Conservation (phyloP, 1,140 invertebrate species). For the Protaetia brevitarsis region DNA sequence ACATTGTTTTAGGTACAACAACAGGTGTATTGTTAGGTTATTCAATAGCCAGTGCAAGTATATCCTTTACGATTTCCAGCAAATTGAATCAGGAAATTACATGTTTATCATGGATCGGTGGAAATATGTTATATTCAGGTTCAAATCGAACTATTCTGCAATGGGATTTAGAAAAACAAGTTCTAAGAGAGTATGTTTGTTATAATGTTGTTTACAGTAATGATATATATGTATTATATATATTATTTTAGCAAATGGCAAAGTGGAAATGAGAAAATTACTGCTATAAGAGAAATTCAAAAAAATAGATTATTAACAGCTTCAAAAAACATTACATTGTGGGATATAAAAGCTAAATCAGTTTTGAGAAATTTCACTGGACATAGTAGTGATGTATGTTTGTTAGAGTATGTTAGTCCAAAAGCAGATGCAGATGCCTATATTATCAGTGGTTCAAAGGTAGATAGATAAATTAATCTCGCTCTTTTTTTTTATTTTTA, state of each 20-base stretch:
- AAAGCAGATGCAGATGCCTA: conserved; percentile 50
- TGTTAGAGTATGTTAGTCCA: conserved; percentile 52
- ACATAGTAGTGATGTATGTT: conserved; percentile 61
- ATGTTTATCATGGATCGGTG: conserved; percentile 48
- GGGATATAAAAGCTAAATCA: conserved; percentile 59
- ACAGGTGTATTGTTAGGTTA: conserved; percentile 65
- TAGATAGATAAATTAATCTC: conserved; percentile 30
- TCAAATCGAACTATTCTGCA: conserved; percentile 52
- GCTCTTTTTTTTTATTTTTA: not conserved
- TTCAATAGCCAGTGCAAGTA: conserved; percentile 60
- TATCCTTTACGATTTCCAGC: conserved; percentile 52
- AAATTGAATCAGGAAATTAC: conserved; percentile 49
- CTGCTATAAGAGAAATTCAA: conserved; percentile 62
- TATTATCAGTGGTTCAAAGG: conserved; percentile 59
- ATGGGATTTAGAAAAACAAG: conserved; percentile 51
- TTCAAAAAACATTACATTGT: conserved; percentile 63
- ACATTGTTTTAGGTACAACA: conserved; percentile 63
- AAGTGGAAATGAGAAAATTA: conserved; percentile 62
- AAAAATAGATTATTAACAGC: conserved; percentile 63
- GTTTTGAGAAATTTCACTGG: conserved; percentile 64
- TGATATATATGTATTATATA: not conserved
- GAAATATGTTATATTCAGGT: conserved; percentile 50
- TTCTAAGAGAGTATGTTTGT: conserved; percentile 48
- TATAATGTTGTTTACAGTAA: not conserved
- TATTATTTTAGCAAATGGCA: conserved; percentile 57